Percentiles rank a stretch among this genome's conserved stretches.
Evolutionary conservation across 2,113 vertebrate genomes (phyloP).

Genomic region (Clinocottus analis): DNA sequence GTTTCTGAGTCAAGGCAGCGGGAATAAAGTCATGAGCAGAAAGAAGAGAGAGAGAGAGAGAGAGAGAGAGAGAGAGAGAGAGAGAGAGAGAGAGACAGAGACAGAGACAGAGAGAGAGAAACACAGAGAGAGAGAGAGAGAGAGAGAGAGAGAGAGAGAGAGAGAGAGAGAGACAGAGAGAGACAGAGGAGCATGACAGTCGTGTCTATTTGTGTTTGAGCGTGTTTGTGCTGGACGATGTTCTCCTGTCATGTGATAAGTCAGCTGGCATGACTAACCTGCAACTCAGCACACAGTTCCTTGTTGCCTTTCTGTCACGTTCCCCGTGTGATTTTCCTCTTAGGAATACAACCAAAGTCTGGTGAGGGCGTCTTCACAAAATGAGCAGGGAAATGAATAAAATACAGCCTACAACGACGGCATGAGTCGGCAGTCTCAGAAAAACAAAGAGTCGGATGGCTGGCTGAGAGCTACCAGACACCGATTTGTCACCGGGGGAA

Average conservation of each 20-base stretch:
- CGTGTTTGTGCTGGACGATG: conserved; percentile 18
- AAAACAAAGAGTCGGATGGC: conserved; percentile 1
- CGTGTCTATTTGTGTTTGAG: conserved; percentile 38
- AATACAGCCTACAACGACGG: not conserved
- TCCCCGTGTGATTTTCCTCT: not conserved
- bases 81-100: not conserved
- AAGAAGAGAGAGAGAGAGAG: not conserved
- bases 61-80: not conserved
- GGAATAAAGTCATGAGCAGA: not conserved
- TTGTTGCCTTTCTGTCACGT: conserved; percentile 3
- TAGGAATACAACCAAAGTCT: not conserved
- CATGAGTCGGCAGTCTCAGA: conserved; percentile 11
- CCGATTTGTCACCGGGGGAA: conserved; percentile 11
- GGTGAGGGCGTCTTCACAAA: not conserved
- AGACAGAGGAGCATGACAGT: not conserved
- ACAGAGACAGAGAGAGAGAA: not conserved
- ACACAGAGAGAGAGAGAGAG: conserved; percentile 13
- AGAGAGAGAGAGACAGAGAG: no score
- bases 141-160: not conserved
- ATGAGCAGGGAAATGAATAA: not conserved
- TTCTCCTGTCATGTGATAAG: conserved; percentile 59
- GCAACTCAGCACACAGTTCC: not conserved
- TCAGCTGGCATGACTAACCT: conserved; percentile 38
- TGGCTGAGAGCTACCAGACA: conserved; percentile 9
- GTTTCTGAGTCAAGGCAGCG: not conserved